Base-by-base conservation (phyloP, 2,888 invertebrate species). In the Eueremaeus valkanovi region DNA sequence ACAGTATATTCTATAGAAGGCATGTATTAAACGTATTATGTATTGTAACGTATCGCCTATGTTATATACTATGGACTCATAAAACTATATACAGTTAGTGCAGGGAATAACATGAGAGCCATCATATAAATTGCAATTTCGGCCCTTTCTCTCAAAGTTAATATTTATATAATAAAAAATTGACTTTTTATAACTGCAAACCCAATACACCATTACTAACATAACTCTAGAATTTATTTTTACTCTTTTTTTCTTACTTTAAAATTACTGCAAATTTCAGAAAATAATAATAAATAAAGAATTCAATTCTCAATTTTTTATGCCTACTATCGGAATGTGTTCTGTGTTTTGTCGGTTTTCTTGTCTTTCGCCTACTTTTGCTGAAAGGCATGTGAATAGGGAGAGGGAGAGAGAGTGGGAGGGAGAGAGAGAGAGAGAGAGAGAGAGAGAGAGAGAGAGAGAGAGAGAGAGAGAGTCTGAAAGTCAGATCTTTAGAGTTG, bases 111-210 rank as follows among this genome's bases (percentile, higher is more conserved):
- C 21, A 66, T 36, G n/a, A 66, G 36, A 66, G 36, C 33, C 36
- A 66, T 66, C 1, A 66, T 66, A 66, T 66, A 36, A 66, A 66
- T 66, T 66, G 66, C 40, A 66, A 3, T 66, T 66, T n/a, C n/a
- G n/a, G n/a, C n/a, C n/a, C n/a, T n/a, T 13, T 5, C 36, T 66
- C 36, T 36, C 21, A 8, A 29, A 61, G 29, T 36, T 66, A 36
- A 36, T 36, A 66, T 29, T 40, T 40, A 66, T 66, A 36, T n/a
- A n/a, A n/a, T n/a, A n/a, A n/a, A 61, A 58, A 58, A 49, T 36
- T 11, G 36, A 8, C 36, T 36, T 36, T 11, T 8, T 21, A 66
- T 36, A 16, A 66, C 3, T 3, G 36, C 36, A 36, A 66, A 36
- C 36, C 36, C 1, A 36, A 66, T 36, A n/a, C 33, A 21, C 36